A percentile compares a stretch with the other conserved stretches of the same genome.
Conservation (phyloP, 2,888 invertebrate genomes). For the Drosophila quinaria region DNA sequence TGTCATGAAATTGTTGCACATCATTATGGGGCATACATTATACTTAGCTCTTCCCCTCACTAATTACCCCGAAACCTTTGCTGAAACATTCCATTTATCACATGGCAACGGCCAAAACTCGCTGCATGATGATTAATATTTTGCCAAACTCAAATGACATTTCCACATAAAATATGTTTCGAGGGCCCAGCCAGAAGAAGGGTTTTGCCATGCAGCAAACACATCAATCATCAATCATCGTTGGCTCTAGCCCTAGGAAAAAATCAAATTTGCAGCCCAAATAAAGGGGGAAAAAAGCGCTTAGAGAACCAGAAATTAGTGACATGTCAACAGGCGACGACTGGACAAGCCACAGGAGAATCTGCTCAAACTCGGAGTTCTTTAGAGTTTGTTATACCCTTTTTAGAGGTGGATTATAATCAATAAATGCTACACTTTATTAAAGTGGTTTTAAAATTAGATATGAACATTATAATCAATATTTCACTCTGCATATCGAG, state of each 20-base stretch:
- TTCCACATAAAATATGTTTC: constrained; percentile 73
- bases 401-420: not conserved
- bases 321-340: constrained; percentile 72
- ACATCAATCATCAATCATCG: constrained; percentile 78
- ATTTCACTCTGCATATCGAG: not conserved
- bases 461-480: not conserved
- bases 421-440: not conserved
- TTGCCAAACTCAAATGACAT: constrained; percentile 70
- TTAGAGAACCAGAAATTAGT: constrained; percentile 71
- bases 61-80: constrained; percentile 67
- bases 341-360: constrained; percentile 39
- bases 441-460: not conserved
- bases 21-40: constrained; percentile 56
- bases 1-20: constrained; percentile 56
- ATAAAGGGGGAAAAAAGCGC: constrained; percentile 56
- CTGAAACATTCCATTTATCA: constrained; percentile 69
- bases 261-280: constrained; percentile 47
- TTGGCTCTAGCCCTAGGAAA: constrained; percentile 19
- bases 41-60: constrained; percentile 40
- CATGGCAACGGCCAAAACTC: constrained; percentile 35
- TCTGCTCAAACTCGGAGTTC: constrained; percentile 8
- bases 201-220: constrained; percentile 61
- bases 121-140: constrained; percentile 71
- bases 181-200: constrained; percentile 55
- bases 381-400: not conserved